A percentile compares a stretch with the other conserved stretches of the same genome.
Evolutionary conservation across 2,113 vertebrate species (phyloP).

Genomic region (Scolopax mira): DNA sequence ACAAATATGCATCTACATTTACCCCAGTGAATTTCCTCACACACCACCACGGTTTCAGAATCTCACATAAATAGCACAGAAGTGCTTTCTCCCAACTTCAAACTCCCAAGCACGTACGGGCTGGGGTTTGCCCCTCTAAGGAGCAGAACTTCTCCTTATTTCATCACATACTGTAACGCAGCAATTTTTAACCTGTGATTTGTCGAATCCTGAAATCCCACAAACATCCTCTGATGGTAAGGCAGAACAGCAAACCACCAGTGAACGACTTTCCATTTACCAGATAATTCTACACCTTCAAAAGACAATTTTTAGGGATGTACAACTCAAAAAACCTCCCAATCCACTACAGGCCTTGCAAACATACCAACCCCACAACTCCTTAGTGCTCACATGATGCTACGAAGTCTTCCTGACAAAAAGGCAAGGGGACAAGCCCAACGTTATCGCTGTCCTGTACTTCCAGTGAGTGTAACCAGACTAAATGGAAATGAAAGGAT

Average conservation of each 20-base stretch:
- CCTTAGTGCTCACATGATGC: neutral
- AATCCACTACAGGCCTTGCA: neutral
- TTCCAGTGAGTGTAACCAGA: neutral
- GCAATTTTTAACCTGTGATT: neutral
- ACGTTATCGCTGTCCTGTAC: neutral
- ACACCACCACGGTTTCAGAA: neutral
- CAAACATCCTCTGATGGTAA: rapidly evolving
- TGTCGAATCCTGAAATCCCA: neutral
- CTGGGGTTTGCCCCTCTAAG: neutral
- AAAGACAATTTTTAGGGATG: neutral
- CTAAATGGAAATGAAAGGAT: neutral
- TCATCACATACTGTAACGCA: neutral
- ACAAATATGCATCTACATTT: rapidly evolving
- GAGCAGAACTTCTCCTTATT: neutral
- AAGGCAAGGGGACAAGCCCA: neutral
- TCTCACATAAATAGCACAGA: neutral
- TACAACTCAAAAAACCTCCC: neutral
- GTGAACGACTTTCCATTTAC: neutral
- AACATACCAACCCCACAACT: rapidly evolving
- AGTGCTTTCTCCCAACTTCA: too few relatives aligned
- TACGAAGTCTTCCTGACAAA: neutral
- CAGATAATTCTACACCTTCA: neutral
- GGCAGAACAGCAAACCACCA: neutral
- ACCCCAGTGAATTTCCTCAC: neutral
- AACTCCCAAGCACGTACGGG: neutral